Evolutionary conservation across 2,113 vertebrate species (phyloP), one percentile per base, ranked within the genome.

Genomic region (Sinocyclocheilus rhinocerous): DNA sequence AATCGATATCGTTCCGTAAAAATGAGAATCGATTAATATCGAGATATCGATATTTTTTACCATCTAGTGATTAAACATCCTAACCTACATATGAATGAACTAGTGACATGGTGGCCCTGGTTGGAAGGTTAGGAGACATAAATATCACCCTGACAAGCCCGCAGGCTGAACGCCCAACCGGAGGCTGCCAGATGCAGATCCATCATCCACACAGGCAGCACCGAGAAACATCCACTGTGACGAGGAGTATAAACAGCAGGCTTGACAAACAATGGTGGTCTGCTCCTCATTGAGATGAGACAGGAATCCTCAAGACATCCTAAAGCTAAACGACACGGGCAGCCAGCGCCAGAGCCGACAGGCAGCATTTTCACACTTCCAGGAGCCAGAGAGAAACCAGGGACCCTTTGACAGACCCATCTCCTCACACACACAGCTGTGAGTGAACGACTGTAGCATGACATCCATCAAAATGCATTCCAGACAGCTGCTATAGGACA

Each of bases 101-200:
- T 52, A 84, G 52, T 84, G 82, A 75, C 69, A 84, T 18, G 50
- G 48, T 57, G 82, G 69, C 29, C 48, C 82, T 84, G 48, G 82
- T 59, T 24, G 48, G 67, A 83, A 73, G 81, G 50, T 84, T 72
- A 84, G 69, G 20, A 75, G 69, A 72, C 67, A 84, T 75, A 84
- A 84, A 84, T 84, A 73, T 73, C 82, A 59, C 29, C 26, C 67
- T 73, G 82, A 73, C 82, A 84, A 57, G 82, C 69, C 82, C 29
- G 33, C 50, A 59, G 82, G 50, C 82, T 84, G 67, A 39, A 75
- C 69, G 67, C 22, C 69, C 50, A 57, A 52, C 20, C 50, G 48
- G 81, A 83, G 67, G 63, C 81, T 72, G 81, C 82, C 82, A 84
- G 48, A 84, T 39, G 50, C 69, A 57, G 69, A 84, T 84, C 69